These are phyloP conservation scores for Trisateles emortualis DNA, from an alignment of 2,888 invertebrate genomes.

Conservation along the genomic window DNA sequence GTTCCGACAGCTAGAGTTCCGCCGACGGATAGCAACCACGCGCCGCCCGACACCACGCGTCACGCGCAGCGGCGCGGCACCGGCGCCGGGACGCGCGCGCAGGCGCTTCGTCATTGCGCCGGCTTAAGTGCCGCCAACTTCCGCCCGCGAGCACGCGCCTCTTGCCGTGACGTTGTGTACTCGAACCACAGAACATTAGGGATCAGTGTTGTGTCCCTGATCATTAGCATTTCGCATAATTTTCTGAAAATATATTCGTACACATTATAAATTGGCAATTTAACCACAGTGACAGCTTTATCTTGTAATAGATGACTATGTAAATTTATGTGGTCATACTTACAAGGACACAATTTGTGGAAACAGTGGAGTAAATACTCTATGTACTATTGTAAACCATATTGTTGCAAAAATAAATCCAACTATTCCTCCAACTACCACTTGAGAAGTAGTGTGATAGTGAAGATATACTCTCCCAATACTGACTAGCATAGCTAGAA, in stretches of 20 bases:
- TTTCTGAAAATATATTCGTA: conserved; percentile 87
- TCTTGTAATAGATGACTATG: neutral
- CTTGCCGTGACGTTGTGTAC: conserved; percentile 94
- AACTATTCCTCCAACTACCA: conserved; percentile 91
- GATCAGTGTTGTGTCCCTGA: conserved; percentile 95
- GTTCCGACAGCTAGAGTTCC: conserved; percentile 73
- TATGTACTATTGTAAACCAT: conserved; percentile 94
- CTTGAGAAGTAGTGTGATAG: conserved; percentile 94
- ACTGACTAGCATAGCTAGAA: conserved; percentile 88
- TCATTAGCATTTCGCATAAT: conserved; percentile 93
- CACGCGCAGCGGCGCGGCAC: conserved; percentile 81
- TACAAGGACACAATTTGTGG: conserved; percentile 95
- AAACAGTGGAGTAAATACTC: conserved; percentile 93
- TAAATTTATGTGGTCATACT: conserved; percentile 64
- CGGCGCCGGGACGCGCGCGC: conserved; percentile 70
- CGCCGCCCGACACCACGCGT: conserved; percentile 59
- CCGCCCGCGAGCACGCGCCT: conserved; percentile 92
- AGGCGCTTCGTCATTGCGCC: conserved; percentile 92
- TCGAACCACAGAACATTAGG: conserved; percentile 98
- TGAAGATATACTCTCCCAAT: conserved; percentile 93
- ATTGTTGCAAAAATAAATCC: conserved; percentile 91
- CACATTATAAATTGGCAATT: neutral
- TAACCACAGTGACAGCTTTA: neutral
- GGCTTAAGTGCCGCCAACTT: conserved; percentile 93
- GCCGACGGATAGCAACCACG: conserved; percentile 66